Evolutionary conservation across 2,888 invertebrate genomes (phyloP).

Genomic region (Epinotia bilunana): DNA sequence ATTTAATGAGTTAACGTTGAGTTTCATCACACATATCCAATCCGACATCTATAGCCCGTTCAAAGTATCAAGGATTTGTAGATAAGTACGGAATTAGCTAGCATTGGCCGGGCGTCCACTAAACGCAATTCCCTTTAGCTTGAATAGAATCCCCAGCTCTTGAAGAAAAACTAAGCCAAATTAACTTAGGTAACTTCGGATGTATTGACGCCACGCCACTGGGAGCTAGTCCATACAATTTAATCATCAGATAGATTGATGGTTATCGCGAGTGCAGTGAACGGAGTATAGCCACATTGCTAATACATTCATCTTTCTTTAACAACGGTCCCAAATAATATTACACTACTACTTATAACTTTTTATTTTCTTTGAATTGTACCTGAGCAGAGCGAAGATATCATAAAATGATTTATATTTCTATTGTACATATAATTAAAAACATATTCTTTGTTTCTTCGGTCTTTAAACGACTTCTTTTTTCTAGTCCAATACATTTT

Average conservation of each 20-base stretch:
- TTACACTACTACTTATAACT: constrained; percentile 10
- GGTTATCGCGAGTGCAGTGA: constrained; percentile 7
- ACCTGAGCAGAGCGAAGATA: constrained; percentile 4
- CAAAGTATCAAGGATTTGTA: constrained; percentile 14
- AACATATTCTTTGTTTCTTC: neutral
- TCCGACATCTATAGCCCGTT: constrained; percentile 29
- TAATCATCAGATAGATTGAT: neutral
- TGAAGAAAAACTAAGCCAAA: neutral
- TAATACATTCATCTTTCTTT: constrained; percentile 19
- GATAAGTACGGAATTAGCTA: neutral
- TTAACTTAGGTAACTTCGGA: neutral
- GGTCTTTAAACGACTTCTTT: neutral
- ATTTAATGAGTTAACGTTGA: constrained; percentile 41
- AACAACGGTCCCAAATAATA: constrained; percentile 30
- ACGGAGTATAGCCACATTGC: constrained; percentile 13
- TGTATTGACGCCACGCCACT: neutral
- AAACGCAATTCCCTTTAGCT: neutral
- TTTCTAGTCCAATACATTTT: neutral
- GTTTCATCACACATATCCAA: constrained; percentile 27
- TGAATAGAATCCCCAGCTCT: neutral
- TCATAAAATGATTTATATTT: neutral
- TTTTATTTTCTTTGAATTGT: constrained; percentile 15
- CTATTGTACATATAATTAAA: neutral
- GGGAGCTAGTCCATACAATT: neutral
- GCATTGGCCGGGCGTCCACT: neutral